Base-by-base conservation (phyloP, 2,888 invertebrate genomes). In the Rhogogaster chlorosoma region DNA sequence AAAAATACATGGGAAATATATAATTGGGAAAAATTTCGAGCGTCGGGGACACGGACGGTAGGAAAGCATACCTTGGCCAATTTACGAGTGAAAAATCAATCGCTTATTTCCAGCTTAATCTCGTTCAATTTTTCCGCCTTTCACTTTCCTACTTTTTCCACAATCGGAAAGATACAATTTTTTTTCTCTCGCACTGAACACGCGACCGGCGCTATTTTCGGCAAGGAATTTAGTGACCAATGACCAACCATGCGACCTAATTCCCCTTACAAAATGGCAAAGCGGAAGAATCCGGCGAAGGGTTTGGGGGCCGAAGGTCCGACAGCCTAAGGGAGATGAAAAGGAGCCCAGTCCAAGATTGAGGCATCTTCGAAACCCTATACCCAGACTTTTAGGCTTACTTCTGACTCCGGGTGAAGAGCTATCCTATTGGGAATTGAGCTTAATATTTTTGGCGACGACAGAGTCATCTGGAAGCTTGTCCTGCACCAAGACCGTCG, bases 401-500 rank as follows among this genome's bases (percentile, higher is more conserved):
- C n/a, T 26, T 15, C 32, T 10, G 67, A 26, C n/a, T 36, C 22
- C 15, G 22, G 67, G 18, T 70, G 71, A 71, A 38, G 73, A 70
- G 12, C 22, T 57, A 36, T 42, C 32, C 80, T 42, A 22, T 15
- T 36, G 84, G 67, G 45, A 77, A 57, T 42, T 64, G 61, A 53
- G 67, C 73, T 84, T 84, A 84, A 84, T 84, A 84, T 84, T 84
- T 84, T 53, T 36, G 32, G 61, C 42, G 84, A 75, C 78, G 84
- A 84, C 84, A 84, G 49, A 64, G 49, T 61, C 84, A 84, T 84
- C 64, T 67, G 61, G 78, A 75, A 84, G 84, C 84, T 64, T 88
- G 88, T 88, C 64, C 67, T 32, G 9, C 67, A 15, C 32, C 90
- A 86, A 85, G 67, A 78, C 73, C 82, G 83, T 88, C 90, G 87